Conservation (phyloP, 2,797 vertebrate species). For the Melanotaenia pygmaea region DNA sequence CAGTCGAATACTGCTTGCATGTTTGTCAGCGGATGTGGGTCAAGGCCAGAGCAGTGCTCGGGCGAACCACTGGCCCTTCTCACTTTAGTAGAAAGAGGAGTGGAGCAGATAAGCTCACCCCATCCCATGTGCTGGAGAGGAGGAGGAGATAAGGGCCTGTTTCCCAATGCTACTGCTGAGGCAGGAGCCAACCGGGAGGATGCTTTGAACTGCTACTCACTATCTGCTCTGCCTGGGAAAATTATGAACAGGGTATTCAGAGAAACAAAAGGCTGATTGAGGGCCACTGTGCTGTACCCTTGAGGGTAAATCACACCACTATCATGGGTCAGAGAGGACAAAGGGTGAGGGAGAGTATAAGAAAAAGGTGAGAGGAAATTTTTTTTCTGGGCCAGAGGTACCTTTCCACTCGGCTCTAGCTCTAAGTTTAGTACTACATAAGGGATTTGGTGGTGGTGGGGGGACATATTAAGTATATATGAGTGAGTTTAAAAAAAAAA, state of each 20-base stretch:
- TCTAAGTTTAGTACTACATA: slow-evolving; percentile 54
- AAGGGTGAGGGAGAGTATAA: slow-evolving; percentile 22
- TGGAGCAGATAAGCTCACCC: slow-evolving; percentile 83
- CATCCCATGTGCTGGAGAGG: slow-evolving; percentile 57
- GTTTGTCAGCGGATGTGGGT: slow-evolving; percentile 78
- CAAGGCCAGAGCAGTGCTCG: slow-evolving; percentile 79
- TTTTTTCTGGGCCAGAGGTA: slow-evolving; percentile 59
- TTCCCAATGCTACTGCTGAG: slow-evolving; percentile 77
- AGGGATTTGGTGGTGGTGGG: slow-evolving; percentile 28
- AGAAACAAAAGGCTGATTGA: slow-evolving; percentile 81
- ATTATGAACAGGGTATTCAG: slow-evolving; percentile 69
- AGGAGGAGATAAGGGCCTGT: slow-evolving; percentile 72
- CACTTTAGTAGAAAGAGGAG: slow-evolving; percentile 78
- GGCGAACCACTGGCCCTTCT: slow-evolving; percentile 79
- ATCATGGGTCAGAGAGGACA: slow-evolving; percentile 73
- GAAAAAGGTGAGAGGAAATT: slow-evolving; percentile 53
- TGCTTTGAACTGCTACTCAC: slow-evolving; percentile 83
- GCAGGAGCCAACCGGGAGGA: slow-evolving; percentile 71
- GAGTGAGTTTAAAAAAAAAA: slow-evolving; percentile 14
- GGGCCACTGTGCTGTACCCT: slow-evolving; percentile 58
- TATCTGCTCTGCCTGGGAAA: slow-evolving; percentile 83
- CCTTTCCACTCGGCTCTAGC: slow-evolving; percentile 42
- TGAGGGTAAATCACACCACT: slow-evolving; percentile 67
- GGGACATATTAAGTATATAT: slow-evolving; percentile 58
- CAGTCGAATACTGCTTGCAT: slow-evolving; percentile 49